phyloP scores from a whole-genome alignment of 2,797 vertebrate species.

The Myripristis jacobus region DNA sequence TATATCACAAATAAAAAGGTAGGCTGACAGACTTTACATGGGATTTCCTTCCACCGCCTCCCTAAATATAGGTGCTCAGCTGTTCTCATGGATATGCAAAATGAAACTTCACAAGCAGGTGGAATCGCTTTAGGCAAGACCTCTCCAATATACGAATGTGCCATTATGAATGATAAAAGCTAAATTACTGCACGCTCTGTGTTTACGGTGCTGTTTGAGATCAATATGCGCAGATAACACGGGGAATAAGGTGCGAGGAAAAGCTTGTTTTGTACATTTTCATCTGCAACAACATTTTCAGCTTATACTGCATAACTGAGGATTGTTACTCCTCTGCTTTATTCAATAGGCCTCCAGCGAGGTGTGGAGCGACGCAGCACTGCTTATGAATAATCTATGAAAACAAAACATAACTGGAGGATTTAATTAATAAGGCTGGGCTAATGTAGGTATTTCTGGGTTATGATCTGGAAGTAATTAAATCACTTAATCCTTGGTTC shows the following conservation, averaged over 20 bases:
- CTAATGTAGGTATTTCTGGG: constrained; percentile 3
- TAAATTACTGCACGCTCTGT: neutral
- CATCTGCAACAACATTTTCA: neutral
- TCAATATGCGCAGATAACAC: neutral
- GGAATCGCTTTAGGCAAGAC: neutral
- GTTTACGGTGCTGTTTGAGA: too few relatives aligned
- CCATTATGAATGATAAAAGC: neutral
- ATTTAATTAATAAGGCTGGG: constrained; percentile 16
- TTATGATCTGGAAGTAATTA: constrained; percentile 25
- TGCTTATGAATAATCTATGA: constrained; percentile 20
- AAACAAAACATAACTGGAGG: neutral
- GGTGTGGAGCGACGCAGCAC: neutral
- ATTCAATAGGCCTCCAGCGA: constrained; percentile 1
- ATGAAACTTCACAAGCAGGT: neutral
- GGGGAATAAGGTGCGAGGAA: neutral
- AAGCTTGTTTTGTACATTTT: neutral
- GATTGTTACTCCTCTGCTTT: neutral
- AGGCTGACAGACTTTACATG: constrained; percentile 23
- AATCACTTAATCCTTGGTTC: constrained; percentile 28
- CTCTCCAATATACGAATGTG: neutral
- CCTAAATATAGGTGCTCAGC: constrained; percentile 7
- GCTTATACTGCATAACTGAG: neutral
- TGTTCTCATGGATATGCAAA: constrained; percentile 2
- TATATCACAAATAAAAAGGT: neutral
- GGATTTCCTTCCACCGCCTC: constrained; percentile 35